Evolutionary conservation across 2,888 invertebrate species (phyloP).

Genomic region (Monopis laevigella): DNA sequence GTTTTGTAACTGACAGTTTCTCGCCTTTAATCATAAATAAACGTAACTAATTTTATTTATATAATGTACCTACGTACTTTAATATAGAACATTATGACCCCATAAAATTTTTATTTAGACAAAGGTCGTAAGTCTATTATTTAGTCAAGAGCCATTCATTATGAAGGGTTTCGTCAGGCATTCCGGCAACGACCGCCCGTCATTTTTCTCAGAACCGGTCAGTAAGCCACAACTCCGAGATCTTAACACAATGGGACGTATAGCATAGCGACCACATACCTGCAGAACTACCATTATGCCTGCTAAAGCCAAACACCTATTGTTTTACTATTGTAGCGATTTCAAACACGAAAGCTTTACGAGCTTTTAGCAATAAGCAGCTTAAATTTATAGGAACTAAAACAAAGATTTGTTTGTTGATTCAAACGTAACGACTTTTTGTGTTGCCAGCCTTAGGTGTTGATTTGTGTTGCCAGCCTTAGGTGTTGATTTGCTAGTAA

Average conservation of each 20-base stretch:
- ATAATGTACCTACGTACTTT: too few relatives aligned
- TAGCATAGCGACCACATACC: slow-evolving; percentile 28
- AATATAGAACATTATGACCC: too few relatives aligned
- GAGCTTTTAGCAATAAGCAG: neutral
- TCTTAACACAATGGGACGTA: slow-evolving; percentile 12
- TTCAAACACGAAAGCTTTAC: neutral
- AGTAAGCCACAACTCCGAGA: slow-evolving; percentile 27
- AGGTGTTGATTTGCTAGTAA: too few relatives aligned
- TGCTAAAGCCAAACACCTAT: slow-evolving; percentile 15
- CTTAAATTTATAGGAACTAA: slow-evolving; percentile 5
- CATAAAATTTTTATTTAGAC: too few relatives aligned
- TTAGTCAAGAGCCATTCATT: too few relatives aligned
- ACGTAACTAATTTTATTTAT: too few relatives aligned
- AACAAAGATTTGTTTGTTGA: slow-evolving; percentile 8
- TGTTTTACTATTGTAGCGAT: slow-evolving; percentile 13
- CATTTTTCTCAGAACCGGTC: slow-evolving; percentile 53
- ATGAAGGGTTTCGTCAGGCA: too few relatives aligned
- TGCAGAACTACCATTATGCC: slow-evolving; percentile 29
- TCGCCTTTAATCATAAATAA: too few relatives aligned
- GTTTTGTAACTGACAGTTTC: too few relatives aligned
- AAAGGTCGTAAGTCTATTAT: too few relatives aligned
- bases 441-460: neutral
- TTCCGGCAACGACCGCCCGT: too few relatives aligned
- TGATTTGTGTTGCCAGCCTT: too few relatives aligned
- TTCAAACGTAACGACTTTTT: slow-evolving; percentile 6